These are phyloP conservation scores for Notothenia rossii DNA, from an alignment of 2,113 vertebrate genomes.

Conservation along the genomic window DNA sequence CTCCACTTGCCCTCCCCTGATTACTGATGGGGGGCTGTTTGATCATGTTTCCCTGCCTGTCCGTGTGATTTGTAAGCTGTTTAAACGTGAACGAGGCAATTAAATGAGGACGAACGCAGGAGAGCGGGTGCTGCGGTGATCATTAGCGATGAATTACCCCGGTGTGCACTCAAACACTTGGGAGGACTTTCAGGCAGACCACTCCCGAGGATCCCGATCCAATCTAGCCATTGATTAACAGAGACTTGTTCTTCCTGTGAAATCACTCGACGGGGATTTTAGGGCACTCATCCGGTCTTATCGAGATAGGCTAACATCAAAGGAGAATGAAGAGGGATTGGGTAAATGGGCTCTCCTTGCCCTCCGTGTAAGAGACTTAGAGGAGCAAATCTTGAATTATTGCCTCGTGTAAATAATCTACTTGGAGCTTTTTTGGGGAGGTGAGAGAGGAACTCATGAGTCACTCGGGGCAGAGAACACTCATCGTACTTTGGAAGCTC, in stretches of 20 bases:
- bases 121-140: conserved; percentile 75
- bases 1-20: conserved; percentile 66
- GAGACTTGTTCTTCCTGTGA: conserved; percentile 79
- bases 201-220: conserved; percentile 79
- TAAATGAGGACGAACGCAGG: conserved; percentile 74
- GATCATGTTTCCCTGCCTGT: conserved; percentile 78
- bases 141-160: conserved; percentile 82
- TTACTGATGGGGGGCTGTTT: conserved; percentile 73
- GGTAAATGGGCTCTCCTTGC: conserved; percentile 75
- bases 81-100: conserved; percentile 82
- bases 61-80: conserved; percentile 83
- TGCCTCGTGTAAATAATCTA: conserved; percentile 82
- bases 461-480: conserved; percentile 69
- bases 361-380: conserved; percentile 72
- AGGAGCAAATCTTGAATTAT: conserved; percentile 82
- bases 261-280: conserved; percentile 83
- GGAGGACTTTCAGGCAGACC: conserved; percentile 76
- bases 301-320: conserved; percentile 82
- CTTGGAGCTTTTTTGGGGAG: conserved; percentile 51
- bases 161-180: conserved; percentile 77
- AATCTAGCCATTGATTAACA: conserved; percentile 85
- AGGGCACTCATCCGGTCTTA: conserved; percentile 82
- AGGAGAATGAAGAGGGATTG: conserved; percentile 78
- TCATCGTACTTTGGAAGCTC: conserved; percentile 72
- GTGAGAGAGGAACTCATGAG: conserved; percentile 69